Evolutionary conservation across 1,140 invertebrate species (phyloP), one percentile per base, ranked within the genome.

Genomic region (Pogonomyrmex barbatus): DNA sequence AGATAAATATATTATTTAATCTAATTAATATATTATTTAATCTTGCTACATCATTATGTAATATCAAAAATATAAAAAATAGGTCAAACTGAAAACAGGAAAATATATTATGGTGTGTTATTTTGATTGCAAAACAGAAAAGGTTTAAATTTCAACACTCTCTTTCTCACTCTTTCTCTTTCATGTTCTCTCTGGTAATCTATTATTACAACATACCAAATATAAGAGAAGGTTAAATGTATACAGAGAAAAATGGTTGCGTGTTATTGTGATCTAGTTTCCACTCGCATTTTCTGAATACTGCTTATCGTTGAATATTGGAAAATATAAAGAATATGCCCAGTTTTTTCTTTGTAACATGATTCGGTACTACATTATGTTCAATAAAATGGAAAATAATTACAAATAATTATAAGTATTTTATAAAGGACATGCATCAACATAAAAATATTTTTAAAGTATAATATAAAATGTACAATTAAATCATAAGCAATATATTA

Each of bases 261-360:
- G 33, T 82, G 81, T 68, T 8, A 8, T 10, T 78, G 73, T 36
- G 75, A 63, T 63, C 68, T 42, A 86, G 52, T 89, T 89, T 68
- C 52, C 56, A 81, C 60, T 86, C 45, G 42, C 12, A 14, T 70
- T 81, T 60, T 58, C 42, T 54, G 30, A 73, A 82, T 56, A 39
- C 12, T 39, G 42, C 62, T 83, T 73, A 60, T 73, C 17, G 14
- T 81, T 56, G 36, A 83, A 50, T 73, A 73, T 83, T 17, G 79
- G 30, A 73, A 82, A 82, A 73, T n/a, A 5, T 4, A 6, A 12
- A 39, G 54, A 58, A 42, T 17, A 9, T 60, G 36, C 39, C 36
- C 52, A 10, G 71, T 12, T 8, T 77, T 62, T 77, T 47, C 14
- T 45, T 68, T 65, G 65, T 9, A 24, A 78, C 47, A 45, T 50